A percentile compares a stretch with the other conserved stretches of the same genome.
Evolutionary conservation across 2,797 vertebrate species (phyloP).

Genomic region (Dallia pectoralis): DNA sequence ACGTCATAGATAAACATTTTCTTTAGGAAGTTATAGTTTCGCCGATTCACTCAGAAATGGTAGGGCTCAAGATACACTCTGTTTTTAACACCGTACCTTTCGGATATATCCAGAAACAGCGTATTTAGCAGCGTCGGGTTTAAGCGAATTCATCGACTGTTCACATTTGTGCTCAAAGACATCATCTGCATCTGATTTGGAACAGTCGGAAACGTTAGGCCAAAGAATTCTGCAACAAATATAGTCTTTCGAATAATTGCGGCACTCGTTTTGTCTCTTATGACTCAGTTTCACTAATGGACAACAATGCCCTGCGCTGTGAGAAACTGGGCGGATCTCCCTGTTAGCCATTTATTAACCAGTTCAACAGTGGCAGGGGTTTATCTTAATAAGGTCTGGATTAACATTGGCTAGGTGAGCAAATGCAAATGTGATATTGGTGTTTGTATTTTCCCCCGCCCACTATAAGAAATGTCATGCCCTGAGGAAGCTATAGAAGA

Average conservation of each 20-base stretch:
- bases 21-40: too few species aligned
- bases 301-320: not conserved
- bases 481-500: constrained; percentile 17
- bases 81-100: too few species aligned
- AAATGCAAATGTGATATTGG: constrained; percentile 59
- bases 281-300: not conserved
- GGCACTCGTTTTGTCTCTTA: not conserved
- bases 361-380: not conserved
- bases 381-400: constrained; percentile 50
- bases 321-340: not conserved
- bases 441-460: constrained; percentile 19
- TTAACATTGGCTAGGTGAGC: constrained; percentile 48
- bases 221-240: not conserved
- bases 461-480: constrained; percentile 46
- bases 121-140: not conserved
- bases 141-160: constrained; percentile 35
- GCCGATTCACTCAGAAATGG: too few species aligned
- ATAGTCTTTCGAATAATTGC: not conserved
- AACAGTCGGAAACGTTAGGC: not conserved
- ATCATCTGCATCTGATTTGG: not conserved
- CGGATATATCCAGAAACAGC: too few species aligned
- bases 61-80: too few species aligned
- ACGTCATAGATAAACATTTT: too few species aligned
- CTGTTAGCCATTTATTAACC: not conserved
- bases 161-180: not conserved